A percentile compares a stretch with the other conserved stretches of the same genome.
Evolutionary conservation across 1,140 invertebrate species (phyloP).

Genomic region (Cylas formicarius): DNA sequence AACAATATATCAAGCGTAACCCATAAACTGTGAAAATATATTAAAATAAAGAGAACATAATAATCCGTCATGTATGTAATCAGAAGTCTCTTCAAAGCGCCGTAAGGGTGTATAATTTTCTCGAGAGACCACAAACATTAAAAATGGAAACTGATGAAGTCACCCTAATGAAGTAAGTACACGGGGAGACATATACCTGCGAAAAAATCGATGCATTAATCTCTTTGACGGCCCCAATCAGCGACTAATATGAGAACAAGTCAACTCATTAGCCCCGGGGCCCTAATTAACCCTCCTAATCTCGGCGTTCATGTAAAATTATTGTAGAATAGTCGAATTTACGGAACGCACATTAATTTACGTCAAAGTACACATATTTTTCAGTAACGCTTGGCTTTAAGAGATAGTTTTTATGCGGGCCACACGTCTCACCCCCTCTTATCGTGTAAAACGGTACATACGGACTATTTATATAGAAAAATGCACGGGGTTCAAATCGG

Average conservation of each 20-base stretch:
- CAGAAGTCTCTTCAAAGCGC: too few relatives aligned
- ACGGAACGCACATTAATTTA: slow-evolving; percentile 43
- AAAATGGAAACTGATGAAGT: background rate
- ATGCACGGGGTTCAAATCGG: slow-evolving; percentile 29
- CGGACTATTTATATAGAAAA: slow-evolving; percentile 36
- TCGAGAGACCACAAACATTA: background rate
- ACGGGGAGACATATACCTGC: background rate
- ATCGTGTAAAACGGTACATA: slow-evolving; percentile 5
- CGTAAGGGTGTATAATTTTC: background rate
- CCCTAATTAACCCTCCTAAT: slow-evolving; percentile 35
- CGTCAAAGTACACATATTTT: slow-evolving; percentile 43
- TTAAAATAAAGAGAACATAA: too few relatives aligned
- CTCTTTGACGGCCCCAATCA: slow-evolving; percentile 22
- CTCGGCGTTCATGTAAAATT: slow-evolving; percentile 38
- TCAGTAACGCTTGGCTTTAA: slow-evolving; percentile 40
- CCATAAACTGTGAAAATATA: too few relatives aligned
- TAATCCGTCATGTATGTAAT: too few relatives aligned
- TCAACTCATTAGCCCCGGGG: slow-evolving; percentile 27
- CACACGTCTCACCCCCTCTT: slow-evolving; percentile 7
- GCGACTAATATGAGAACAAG: slow-evolving; percentile 32
- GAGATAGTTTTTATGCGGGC: slow-evolving; percentile 42
- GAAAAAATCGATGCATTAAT: background rate
- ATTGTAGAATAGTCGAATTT: slow-evolving; percentile 43
- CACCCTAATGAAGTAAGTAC: background rate
- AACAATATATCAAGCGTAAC: too few relatives aligned